A percentile compares a stretch with the other conserved stretches of the same genome.
These are phyloP conservation scores for Enteromius radiatus DNA, from an alignment of 2,797 vertebrate species.

Conservation along the genomic window DNA sequence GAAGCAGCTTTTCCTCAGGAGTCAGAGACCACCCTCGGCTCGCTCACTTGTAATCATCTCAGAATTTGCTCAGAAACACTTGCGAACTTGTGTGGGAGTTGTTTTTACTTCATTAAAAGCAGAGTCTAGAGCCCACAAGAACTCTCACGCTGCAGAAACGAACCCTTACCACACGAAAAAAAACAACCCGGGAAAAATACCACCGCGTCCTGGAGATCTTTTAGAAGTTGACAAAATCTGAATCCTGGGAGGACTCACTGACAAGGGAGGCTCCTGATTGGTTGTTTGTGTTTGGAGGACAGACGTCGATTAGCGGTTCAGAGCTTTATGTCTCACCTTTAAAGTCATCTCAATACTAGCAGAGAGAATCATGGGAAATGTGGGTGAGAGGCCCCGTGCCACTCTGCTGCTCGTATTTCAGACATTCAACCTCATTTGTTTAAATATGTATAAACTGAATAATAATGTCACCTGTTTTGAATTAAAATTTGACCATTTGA, in stretches of 20 bases:
- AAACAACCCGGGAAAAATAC: slow-evolving; percentile 26
- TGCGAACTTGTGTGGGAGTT: slow-evolving; percentile 76
- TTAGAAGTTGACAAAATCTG: slow-evolving; percentile 12
- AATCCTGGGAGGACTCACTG: not conserved
- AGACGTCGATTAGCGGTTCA: not conserved
- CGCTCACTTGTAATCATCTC: slow-evolving; percentile 82
- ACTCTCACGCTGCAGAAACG: slow-evolving; percentile 63
- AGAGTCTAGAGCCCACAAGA: slow-evolving; percentile 57
- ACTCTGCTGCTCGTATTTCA: not conserved
- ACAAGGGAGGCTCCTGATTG: not conserved
- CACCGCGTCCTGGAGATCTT: slow-evolving; percentile 39
- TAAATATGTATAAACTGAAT: not conserved
- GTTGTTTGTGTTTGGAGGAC: not conserved
- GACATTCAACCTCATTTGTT: not conserved
- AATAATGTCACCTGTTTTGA: not conserved
- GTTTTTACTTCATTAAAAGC: slow-evolving; percentile 69
- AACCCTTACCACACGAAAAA: slow-evolving; percentile 37
- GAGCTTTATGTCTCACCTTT: not conserved
- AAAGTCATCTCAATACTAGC: not conserved
- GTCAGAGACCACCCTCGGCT: slow-evolving; percentile 81
- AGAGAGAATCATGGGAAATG: slow-evolving; percentile 14
- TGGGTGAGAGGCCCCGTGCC: not conserved
- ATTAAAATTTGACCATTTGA: not conserved
- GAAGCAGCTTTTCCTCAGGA: slow-evolving; percentile 70
- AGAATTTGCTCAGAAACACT: slow-evolving; percentile 80